A percentile compares a stretch with the other conserved stretches of the same genome.
These are phyloP conservation scores for Brienomyrus brachyistius DNA, from an alignment of 2,113 vertebrate species.

Conservation along the genomic window DNA sequence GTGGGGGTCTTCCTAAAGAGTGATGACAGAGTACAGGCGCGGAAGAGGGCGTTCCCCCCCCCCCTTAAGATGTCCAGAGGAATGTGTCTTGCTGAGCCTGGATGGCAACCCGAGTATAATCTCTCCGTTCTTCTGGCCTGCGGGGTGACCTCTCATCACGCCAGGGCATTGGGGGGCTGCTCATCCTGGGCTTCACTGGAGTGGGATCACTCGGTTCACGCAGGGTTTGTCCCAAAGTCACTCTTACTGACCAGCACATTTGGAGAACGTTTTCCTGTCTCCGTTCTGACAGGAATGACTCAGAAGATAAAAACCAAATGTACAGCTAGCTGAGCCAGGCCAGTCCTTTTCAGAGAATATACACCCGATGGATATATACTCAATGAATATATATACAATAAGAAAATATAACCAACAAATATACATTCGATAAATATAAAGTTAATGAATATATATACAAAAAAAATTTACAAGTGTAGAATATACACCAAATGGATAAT, in stretches of 20 bases:
- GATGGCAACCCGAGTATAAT: not conserved
- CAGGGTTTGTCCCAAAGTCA: not conserved
- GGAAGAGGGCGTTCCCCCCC: not conserved
- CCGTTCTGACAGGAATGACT: not conserved
- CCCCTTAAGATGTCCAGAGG: not conserved
- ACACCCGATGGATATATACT: not conserved
- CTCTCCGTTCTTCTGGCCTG: not conserved
- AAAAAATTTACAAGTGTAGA: not conserved
- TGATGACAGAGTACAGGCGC: not conserved
- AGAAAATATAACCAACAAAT: not conserved
- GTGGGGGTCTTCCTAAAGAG: not conserved
- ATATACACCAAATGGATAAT: not conserved
- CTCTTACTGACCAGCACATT: not conserved
- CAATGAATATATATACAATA: not conserved
- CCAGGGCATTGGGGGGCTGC: not conserved
- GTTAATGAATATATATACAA: not conserved
- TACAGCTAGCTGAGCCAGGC: not conserved
- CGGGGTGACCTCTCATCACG: not conserved
- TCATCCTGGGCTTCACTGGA: not conserved
- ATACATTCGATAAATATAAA: too few species aligned
- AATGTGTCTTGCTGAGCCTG: not conserved
- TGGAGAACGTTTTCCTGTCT: not conserved
- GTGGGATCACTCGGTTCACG: not conserved
- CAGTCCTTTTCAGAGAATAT: not conserved
- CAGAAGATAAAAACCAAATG: not conserved